Evolutionary conservation across 1,140 invertebrate genomes (phyloP).

Genomic region (Drosophila tsacasi): DNA sequence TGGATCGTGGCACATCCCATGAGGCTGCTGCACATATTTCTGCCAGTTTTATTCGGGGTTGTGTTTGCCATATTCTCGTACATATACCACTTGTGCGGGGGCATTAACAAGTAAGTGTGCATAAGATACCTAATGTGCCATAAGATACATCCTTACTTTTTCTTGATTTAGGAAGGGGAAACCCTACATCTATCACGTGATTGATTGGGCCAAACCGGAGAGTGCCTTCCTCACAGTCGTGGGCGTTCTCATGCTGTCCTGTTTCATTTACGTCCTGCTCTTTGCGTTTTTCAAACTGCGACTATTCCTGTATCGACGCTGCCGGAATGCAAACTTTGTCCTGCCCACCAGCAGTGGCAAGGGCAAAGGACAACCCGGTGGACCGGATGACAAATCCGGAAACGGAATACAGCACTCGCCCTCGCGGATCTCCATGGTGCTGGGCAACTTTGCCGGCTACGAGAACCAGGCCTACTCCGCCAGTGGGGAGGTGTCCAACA

Average conservation of each 20-base stretch:
- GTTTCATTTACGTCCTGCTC: conserved; percentile 75
- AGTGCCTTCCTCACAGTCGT: conserved; percentile 86
- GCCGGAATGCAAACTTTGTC: conserved; percentile 49
- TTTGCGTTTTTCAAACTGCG: conserved; percentile 79
- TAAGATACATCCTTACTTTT: not conserved
- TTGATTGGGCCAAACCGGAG: conserved; percentile 88
- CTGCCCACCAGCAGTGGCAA: conserved; percentile 61
- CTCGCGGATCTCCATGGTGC: conserved; percentile 80
- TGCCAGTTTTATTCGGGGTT: conserved; percentile 88
- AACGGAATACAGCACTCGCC: conserved; percentile 78
- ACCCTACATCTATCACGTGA: conserved; percentile 89
- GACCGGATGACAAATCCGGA: conserved; percentile 33
- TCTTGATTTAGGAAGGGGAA: conserved; percentile 86
- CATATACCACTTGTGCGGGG: conserved; percentile 90
- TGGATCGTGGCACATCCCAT: conserved; percentile 89
- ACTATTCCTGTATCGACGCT: conserved; percentile 60
- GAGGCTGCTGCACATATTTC: conserved; percentile 89
- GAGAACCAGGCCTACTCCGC: conserved; percentile 70
- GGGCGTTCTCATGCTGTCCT: conserved; percentile 86
- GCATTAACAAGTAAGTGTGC: conserved; percentile 87
- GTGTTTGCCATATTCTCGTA: conserved; percentile 90
- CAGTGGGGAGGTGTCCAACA: conserved; percentile 45
- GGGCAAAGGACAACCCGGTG: conserved; percentile 20
- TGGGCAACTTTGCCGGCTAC: conserved; percentile 75
- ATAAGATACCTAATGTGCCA: too few species aligned